Evolutionary conservation across 2,888 invertebrate species (phyloP).

Genomic region (Marronus borbonicus): DNA sequence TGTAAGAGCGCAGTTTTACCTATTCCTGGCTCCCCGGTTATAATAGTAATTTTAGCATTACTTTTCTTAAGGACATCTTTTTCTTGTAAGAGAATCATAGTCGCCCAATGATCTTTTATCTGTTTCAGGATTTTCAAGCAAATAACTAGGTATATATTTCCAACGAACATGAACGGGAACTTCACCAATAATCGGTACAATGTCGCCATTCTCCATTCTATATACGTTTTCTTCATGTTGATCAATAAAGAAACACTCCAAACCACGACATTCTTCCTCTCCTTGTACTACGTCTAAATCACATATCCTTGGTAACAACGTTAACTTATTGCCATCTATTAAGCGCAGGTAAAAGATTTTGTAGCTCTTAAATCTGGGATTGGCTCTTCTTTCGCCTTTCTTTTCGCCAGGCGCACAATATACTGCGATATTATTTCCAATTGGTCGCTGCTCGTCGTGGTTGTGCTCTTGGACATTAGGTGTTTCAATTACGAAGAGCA

Average conservation of each 20-base stretch:
- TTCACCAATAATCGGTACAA: conserved; percentile 1
- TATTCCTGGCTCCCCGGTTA: conserved; percentile 20
- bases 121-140: not conserved
- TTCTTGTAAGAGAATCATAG: not conserved
- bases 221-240: conserved; percentile 6
- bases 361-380: conserved; percentile 1
- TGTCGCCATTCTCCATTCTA: not conserved
- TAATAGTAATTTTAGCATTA: not conserved
- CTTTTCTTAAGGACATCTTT: not conserved
- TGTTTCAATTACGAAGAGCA: conserved; percentile 7
- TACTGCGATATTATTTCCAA: not conserved
- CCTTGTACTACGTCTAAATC: not conserved
- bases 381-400: not conserved
- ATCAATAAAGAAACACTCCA: conserved; percentile 5
- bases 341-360: not conserved
- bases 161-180: no score
- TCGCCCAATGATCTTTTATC: not conserved
- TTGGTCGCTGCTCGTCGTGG: not conserved
- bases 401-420: not conserved
- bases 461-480: no score
- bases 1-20: conserved; percentile 7
- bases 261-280: not conserved
- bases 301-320: not conserved
- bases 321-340: not conserved
- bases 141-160: not conserved